Evolutionary conservation across 2,888 invertebrate genomes (phyloP), one percentile per base, ranked within the genome.

Genomic region (Parochlus steinenii): DNA sequence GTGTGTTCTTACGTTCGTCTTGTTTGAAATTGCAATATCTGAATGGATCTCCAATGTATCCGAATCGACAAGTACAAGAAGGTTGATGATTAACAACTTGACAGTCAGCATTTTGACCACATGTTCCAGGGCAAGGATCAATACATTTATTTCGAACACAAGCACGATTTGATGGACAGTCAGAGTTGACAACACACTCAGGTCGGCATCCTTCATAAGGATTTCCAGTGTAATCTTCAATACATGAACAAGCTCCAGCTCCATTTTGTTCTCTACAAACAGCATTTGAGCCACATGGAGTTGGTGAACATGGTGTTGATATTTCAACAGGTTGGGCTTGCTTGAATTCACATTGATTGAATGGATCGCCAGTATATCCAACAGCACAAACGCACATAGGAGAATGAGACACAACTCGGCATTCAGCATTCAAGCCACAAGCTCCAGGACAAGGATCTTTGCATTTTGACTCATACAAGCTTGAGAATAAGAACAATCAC

Each of bases 391-490:
- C 62, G 47, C 79, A 80, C 31, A 68, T 67, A 6, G 78, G 74
- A n/a, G 65, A 69, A 44, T 80, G 78, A 47, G 70, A 72, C 3
- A 72, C 61, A 2, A 77, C 73, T 41, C 58, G 63, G 44, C 79
- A 80, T 17, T 62, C 56, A 3, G 78, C 71, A 38, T 59, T 60
- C 5, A 66, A 45, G 8, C 74, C 74, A 47, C 75, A 75, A 2
- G 72, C 68, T 36, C 74, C 74, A 1, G 66, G 65, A 26, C 58
- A 58, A 53, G 81, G 79, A 54, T 82, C 76, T 40, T 62, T 63
- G 51, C 81, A 82, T 56, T 74, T 47, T 74, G 71, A 49, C 75
- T 74, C 14, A 75, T 71, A 50, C 83, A 82, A 16, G 79, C 74
- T 48, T 68, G 69, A 48, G 74, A 66, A 31, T 66, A 64, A 4